Conservation (phyloP, 2,797 vertebrate genomes). For the Nyctibius grandis region DNA sequence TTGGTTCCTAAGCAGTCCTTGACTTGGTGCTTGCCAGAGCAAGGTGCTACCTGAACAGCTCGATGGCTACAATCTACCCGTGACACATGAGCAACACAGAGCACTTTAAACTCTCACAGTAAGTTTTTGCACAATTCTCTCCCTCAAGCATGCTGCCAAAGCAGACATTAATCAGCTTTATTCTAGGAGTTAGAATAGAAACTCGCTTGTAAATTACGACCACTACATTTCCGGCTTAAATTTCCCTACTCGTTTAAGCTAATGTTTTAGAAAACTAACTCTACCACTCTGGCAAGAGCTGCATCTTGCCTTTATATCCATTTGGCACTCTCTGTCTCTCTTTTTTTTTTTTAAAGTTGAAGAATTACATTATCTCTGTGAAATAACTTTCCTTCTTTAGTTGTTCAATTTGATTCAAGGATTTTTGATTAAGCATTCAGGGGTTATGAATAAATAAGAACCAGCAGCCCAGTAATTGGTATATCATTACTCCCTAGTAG, state of each 20-base stretch:
- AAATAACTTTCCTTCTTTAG: conserved; percentile 76
- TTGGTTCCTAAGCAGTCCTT: neutral
- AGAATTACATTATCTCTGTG: conserved; percentile 58
- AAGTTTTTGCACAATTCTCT: neutral
- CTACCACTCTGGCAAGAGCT: neutral
- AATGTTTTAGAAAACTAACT: conserved; percentile 51
- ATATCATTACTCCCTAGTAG: conserved; percentile 74
- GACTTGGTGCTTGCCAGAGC: neutral
- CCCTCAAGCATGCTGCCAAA: neutral
- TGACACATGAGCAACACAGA: neutral
- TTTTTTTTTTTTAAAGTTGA: neutral
- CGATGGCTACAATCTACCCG: neutral
- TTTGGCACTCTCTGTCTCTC: neutral
- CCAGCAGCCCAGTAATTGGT: conserved; percentile 69
- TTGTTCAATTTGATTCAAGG: conserved; percentile 73
- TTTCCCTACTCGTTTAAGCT: neutral
- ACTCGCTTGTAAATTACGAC: conserved; percentile 8
- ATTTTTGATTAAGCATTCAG: conserved; percentile 78
- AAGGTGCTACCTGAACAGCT: neutral
- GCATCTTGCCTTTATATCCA: neutral
- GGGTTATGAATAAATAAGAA: conserved; percentile 77
- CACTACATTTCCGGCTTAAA: conserved; percentile 27
- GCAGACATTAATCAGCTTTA: conserved; percentile 29
- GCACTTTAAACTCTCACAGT: neutral
- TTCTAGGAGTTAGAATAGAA: neutral